Base-by-base conservation (phyloP, 2,888 invertebrate genomes). In the Diogma glabrata region DNA sequence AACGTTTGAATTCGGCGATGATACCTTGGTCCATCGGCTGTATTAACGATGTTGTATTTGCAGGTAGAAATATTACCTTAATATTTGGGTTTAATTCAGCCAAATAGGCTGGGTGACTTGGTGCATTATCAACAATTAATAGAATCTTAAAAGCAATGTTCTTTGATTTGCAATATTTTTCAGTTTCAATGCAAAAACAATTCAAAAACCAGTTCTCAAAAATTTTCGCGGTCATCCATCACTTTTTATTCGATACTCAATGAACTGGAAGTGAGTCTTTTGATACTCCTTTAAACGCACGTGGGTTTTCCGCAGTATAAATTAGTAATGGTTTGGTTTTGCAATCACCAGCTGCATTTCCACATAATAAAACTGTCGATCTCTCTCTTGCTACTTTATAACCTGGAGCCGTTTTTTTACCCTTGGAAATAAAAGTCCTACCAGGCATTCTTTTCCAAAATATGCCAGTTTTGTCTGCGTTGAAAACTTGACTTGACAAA, bases 201-300 rank as follows among this genome's bases (percentile, higher is more conserved):
- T 52, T 54, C 43, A 49, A 54, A 53, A 60, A 55, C 60, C 60
- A 63, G 22, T 45, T 22, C 8, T 22, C n/a, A 45, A 45, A 45
- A 10, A 45, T 14, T 22, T 45, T 19, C n/a, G 50, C 43, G 38
- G 61, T 63, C 58, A 64, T 57, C 58, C 59, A 60, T 49, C 61
- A 59, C 55, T 62, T 65, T 47, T 57, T 57, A 54, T 64, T 62
- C 20, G 58, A 56, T 51, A 54, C 54, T 59, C 60, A 64, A 38
- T 58, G 53, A 5, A 62, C 61, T 51, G 61, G 61, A 40, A 65
- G 57, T 48, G 55, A 49, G 28, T 56, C 52, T 53, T 65, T 65
- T 46, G 54, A 55, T 40, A 55, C 51, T 47, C 59, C 57, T 57
- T 63, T 64, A 7, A 45, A 45, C n/a, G 43, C 43, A 19, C 19